Conservation (phyloP, 2,797 vertebrate genomes). For the Carapus acus region DNA sequence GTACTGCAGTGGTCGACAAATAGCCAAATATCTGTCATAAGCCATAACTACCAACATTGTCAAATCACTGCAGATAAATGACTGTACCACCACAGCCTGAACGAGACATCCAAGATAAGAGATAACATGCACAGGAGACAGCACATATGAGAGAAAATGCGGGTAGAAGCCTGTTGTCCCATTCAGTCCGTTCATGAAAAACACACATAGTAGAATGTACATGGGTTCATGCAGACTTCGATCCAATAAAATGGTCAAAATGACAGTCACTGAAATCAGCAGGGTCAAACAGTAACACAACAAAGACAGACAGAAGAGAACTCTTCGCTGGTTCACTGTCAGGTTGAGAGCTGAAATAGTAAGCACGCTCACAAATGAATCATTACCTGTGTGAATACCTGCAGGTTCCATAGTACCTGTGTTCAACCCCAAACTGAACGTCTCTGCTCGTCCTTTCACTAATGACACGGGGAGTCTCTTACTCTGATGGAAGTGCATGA, state of each 20-base stretch:
- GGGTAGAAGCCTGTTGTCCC: conserved; percentile 47
- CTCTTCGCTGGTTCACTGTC: conserved; percentile 17
- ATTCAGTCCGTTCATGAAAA: conserved; percentile 45
- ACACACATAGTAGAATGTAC: conserved; percentile 44
- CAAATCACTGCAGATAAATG: conserved; percentile 30
- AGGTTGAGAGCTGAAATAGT: conserved; percentile 46
- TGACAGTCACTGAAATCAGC: conserved; percentile 21
- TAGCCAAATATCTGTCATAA: conserved; percentile 52
- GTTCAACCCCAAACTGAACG: background rate
- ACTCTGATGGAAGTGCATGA: background rate
- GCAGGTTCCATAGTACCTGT: no score
- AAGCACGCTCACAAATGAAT: conserved; percentile 26
- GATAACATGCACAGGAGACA: conserved; percentile 41
- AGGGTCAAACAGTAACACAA: conserved; percentile 30
- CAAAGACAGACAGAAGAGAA: conserved; percentile 34
- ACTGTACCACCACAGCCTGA: conserved; percentile 39
- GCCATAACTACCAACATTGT: conserved; percentile 45
- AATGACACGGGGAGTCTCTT: background rate
- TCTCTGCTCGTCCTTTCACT: background rate
- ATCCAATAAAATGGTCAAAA: conserved; percentile 31
- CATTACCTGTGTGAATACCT: conserved; percentile 21
- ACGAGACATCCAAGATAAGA: conserved; percentile 45
- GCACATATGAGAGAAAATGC: conserved; percentile 47
- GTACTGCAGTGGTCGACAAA: conserved; percentile 41
- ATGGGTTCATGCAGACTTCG: conserved; percentile 47